Evolutionary conservation across 2,888 invertebrate genomes (phyloP).

Genomic region (Chouioia cunea): DNA sequence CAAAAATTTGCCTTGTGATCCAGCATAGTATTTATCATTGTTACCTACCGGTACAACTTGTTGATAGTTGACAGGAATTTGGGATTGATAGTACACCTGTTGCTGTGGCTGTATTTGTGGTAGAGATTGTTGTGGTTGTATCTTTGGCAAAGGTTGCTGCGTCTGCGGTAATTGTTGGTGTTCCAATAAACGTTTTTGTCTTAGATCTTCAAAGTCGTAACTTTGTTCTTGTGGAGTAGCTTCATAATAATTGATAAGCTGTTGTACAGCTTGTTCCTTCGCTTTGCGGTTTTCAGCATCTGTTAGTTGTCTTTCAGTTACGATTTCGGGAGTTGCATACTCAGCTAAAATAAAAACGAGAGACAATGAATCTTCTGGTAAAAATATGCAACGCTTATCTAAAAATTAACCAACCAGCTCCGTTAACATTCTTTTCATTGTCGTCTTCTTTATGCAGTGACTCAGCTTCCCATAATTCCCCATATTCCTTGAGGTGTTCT

Average conservation of each 20-base stretch:
- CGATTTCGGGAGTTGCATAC: background rate
- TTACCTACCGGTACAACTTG: background rate
- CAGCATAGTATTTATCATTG: background rate
- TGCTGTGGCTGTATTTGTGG: slow-evolving; percentile 7
- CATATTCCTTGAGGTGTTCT: slow-evolving; percentile 44
- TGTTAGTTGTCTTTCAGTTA: slow-evolving; percentile 9
- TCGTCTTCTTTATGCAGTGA: slow-evolving; percentile 26
- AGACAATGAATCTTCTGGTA: too few species aligned
- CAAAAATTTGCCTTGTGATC: background rate
- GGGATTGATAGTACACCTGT: background rate
- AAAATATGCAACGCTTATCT: background rate
- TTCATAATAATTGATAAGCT: slow-evolving; percentile 19
- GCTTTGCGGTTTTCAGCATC: background rate
- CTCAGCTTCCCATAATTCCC: slow-evolving; percentile 55
- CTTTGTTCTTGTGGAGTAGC: background rate
- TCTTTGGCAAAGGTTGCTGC: too few species aligned
- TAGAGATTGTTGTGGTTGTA: background rate
- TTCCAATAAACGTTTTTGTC: background rate
- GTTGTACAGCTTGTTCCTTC: slow-evolving; percentile 19
- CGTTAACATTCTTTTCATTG: background rate
- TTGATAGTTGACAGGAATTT: background rate
- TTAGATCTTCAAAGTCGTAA: slow-evolving; percentile 22
- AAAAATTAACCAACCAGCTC: slow-evolving; percentile 13
- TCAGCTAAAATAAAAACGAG: slow-evolving; percentile 18
- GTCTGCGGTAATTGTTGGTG: too few species aligned